Conservation (phyloP, 2,113 vertebrate genomes). For the Dissostichus mawsoni region DNA sequence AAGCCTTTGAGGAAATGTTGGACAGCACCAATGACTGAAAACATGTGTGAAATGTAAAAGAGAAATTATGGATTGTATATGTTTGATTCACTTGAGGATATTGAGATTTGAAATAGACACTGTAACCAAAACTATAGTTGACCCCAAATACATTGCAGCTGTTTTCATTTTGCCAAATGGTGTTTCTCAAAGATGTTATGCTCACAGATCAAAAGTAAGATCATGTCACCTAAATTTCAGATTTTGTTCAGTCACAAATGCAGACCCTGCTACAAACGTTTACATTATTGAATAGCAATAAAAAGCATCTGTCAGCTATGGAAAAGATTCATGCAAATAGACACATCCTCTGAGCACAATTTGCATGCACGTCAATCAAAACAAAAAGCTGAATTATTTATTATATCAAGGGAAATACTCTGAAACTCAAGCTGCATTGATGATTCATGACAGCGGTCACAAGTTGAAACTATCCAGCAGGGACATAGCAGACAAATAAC, state of each 20-base stretch:
- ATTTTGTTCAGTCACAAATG: background rate
- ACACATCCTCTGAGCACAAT: background rate
- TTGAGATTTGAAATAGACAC: background rate
- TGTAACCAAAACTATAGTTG: background rate
- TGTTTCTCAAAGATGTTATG: too few relatives aligned
- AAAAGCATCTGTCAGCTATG: slow-evolving; percentile 4
- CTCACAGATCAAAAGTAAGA: too few relatives aligned
- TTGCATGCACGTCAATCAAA: slow-evolving; percentile 17
- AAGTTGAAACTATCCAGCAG: slow-evolving; percentile 3
- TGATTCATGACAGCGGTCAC: slow-evolving; percentile 32
- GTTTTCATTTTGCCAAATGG: too few relatives aligned
- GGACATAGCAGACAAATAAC: background rate
- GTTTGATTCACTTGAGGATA: background rate
- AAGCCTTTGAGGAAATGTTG: background rate
- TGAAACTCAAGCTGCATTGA: slow-evolving; percentile 10
- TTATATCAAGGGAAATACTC: slow-evolving; percentile 26
- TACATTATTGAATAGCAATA: background rate
- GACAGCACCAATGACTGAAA: background rate
- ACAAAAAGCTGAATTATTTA: slow-evolving; percentile 32
- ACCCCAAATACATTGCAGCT: too few relatives aligned
- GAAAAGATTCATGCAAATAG: background rate
- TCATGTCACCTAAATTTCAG: background rate
- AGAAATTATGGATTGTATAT: background rate
- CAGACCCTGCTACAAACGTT: background rate
- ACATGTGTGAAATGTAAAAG: background rate